Evolutionary conservation across 2,113 vertebrate genomes (phyloP).

Genomic region (Onychorhynchus coronatus): DNA sequence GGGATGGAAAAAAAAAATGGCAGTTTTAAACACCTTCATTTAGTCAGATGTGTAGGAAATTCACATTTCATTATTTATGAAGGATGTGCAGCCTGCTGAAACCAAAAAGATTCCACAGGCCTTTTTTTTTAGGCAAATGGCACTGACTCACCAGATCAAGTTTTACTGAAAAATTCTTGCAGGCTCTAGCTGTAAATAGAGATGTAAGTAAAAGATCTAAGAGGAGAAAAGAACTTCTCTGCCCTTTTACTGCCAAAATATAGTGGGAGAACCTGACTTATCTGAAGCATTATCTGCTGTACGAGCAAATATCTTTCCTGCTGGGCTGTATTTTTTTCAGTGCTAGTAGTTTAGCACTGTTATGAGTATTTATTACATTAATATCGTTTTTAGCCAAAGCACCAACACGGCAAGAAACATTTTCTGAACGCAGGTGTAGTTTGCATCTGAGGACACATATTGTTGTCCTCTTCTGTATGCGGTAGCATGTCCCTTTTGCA

Average conservation of each 20-base stretch:
- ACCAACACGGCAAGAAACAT: background rate
- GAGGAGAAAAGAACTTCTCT: background rate
- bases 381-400: background rate
- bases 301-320: background rate
- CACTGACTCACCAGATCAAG: background rate
- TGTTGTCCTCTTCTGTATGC: background rate
- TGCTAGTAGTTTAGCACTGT: background rate
- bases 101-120: rapidly evolving
- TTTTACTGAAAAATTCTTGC: background rate
- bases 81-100: background rate
- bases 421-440: background rate
- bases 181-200: background rate
- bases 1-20: background rate
- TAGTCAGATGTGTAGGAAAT: background rate
- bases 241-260: background rate
- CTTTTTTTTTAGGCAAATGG: background rate
- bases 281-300: background rate
- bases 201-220: background rate
- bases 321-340: background rate
- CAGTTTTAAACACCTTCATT: background rate
- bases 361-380: background rate
- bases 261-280: background rate
- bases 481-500: background rate
- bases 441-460: background rate
- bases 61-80: background rate